A percentile compares a stretch with the other conserved stretches of the same genome.
Evolutionary conservation across 2,888 invertebrate genomes (phyloP).

Genomic region (Pecten maximus): DNA sequence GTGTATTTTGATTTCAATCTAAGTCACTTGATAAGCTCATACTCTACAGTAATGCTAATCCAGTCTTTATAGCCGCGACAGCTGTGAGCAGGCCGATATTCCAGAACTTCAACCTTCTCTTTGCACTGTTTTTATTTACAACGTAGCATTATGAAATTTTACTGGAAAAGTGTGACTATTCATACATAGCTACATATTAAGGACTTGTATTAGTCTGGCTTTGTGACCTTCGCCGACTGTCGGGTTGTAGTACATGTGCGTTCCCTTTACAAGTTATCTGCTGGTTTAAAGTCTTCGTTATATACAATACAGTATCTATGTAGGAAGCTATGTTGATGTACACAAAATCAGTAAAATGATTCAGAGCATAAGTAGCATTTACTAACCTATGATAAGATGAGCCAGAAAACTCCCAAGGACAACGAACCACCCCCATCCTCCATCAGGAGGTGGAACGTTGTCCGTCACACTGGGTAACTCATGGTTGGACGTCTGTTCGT

Average conservation of each 20-base stretch:
- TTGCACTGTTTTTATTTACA: neutral
- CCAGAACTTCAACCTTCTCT: neutral
- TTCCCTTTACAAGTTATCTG: too few relatives aligned
- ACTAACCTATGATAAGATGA: slow-evolving; percentile 48
- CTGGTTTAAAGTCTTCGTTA: too few relatives aligned
- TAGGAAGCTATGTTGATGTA: too few relatives aligned
- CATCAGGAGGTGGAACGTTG: neutral
- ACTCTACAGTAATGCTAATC: neutral
- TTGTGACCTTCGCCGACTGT: too few relatives aligned
- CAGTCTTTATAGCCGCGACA: neutral
- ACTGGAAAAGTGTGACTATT: too few relatives aligned
- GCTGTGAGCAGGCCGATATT: neutral
- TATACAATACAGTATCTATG: too few relatives aligned
- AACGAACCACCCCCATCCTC: slow-evolving; percentile 43
- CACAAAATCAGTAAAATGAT: too few relatives aligned
- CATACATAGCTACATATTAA: neutral
- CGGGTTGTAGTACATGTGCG: too few relatives aligned
- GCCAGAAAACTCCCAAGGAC: slow-evolving; percentile 46
- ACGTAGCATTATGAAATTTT: neutral
- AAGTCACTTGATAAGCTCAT: too few relatives aligned
- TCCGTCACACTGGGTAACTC: neutral
- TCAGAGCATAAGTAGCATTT: too few relatives aligned
- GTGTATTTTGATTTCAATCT: too few relatives aligned
- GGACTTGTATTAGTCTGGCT: neutral
- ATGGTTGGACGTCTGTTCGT: neutral